Evolutionary conservation across 2,113 vertebrate species (phyloP), one percentile per base, ranked within the genome.

Genomic region (Progne subis): DNA sequence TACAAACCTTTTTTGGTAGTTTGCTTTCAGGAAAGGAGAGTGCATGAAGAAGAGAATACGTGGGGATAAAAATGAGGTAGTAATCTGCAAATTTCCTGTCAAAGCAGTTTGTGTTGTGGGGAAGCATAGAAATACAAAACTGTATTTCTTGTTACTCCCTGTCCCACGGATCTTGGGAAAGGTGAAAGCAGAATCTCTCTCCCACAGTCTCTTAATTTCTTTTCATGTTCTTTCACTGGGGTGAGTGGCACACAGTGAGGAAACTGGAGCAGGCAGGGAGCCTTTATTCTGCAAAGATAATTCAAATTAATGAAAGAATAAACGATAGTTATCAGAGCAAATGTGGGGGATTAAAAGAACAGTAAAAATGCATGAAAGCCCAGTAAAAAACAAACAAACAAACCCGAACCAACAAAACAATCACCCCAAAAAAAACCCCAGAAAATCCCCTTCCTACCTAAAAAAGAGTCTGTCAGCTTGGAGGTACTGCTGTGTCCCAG

Each of bases 391-490:
- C 37, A 37, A 37, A 37, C 37, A 37, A 37, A 37, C 37, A 57
- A 68, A 16, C 2, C 7, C 29, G 47, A 71, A 41, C 7, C 49
- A 71, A 64, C 9, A 26, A 31, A 76, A n/a, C 5, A 75, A n/a
- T 28, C 32, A 29, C 5, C 6, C 25, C 4, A 2, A 26, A 43
- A 43, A 52, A 1, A 37, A 0, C 14, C 44, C 8, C 10, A 19
- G 56, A 50, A 56, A 25, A 32, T 6, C 12, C 21, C 8, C 17
- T 4, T 86, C 11, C 8, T 46, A 17, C 4, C 5, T 31, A 20
- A 29, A 44, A 8, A 11, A 55, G 26, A 37, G 24, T 64, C 18
- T 31, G 41, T 39, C 28, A 77, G 31, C 29, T 46, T 74, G 55
- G 43, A 80, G 55, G 25, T 29, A 41, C 63, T 82, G 41, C n/a